Conservation (phyloP, 2,113 vertebrate genomes). For the Microcebus lehilahytsara region DNA sequence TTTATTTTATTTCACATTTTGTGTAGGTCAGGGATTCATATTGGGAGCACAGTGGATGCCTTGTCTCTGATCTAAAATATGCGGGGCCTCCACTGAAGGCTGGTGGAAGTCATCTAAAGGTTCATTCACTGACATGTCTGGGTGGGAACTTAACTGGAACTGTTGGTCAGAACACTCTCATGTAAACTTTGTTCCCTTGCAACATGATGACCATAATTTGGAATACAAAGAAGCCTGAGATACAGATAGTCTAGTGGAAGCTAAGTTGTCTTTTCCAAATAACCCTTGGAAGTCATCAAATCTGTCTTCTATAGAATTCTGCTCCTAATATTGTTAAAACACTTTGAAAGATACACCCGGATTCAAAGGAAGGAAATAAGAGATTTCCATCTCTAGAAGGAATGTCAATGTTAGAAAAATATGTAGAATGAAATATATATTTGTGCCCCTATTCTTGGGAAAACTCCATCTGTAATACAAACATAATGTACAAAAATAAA, state of each 20-base stretch:
- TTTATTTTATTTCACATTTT: not conserved
- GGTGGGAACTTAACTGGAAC: not conserved
- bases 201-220: too few species aligned
- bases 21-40: not conserved
- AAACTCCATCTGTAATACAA: not conserved
- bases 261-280: not conserved
- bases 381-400: not conserved
- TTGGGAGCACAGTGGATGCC: accelerated
- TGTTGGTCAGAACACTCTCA: not conserved
- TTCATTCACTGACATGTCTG: not conserved
- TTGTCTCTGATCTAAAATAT: not conserved
- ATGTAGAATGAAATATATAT: not conserved
- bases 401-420: not conserved
- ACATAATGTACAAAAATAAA: not conserved
- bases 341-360: not conserved
- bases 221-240: not conserved
- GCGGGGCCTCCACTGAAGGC: too few species aligned
- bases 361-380: not conserved
- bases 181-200: not conserved
- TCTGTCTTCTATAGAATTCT: not conserved
- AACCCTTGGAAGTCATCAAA: not conserved
- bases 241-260: not conserved
- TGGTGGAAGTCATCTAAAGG: not conserved
- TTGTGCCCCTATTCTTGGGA: not conserved
- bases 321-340: not conserved